Base-by-base conservation (phyloP, 1,140 invertebrate genomes). In the Zaprionus capensis region DNA sequence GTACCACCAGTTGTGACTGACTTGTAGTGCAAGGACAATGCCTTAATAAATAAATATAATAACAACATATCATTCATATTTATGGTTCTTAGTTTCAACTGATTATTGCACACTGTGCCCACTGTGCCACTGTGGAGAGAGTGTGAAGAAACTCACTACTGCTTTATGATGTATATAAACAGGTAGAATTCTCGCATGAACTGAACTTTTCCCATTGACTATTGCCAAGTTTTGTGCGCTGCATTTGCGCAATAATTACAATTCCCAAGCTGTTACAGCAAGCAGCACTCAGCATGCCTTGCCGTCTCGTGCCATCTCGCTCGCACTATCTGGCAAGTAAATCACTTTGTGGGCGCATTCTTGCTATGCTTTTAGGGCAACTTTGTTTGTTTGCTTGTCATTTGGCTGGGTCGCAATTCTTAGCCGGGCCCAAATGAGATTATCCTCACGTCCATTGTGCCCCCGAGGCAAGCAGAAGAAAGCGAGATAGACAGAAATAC, bases 371-470 rank as follows among this genome's bases (percentile, higher is more conserved):
- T 72, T 72, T 59, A 53, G 71, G 71, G 31, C 63, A 67, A 67
- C 71, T 67, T 72, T 72, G 64, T 72, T 72, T 72, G 71, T 53
- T 72, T 67, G 64, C 55, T 59, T 72, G 63, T 67, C 71, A 72
- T 72, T 72, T 59, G 71, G 22, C 38, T 31, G 41, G 70, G 62
- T 41, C 62, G 65, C 53, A 56, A 66, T 67, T 72, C 55, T 72
- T 67, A 55, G 71, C 56, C 71, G n/a, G 55, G 44, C 63, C 66
- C 51, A 73, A 83, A 80, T 83, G 64, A 73, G 81, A 77, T 83
- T 82, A 75, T 81, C 57, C 67, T 57, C 22, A 73, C 69, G 62
- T 31, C 69, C 62, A 53, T 61, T 65, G 44, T 71, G 51, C 34
- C 61, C 61, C 5, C 61, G 56, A 26, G 11, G 15, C 38, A 1